These are phyloP conservation scores for Drosophila ficusphila DNA, from an alignment of 1,140 invertebrate species.

Conservation along the genomic window DNA sequence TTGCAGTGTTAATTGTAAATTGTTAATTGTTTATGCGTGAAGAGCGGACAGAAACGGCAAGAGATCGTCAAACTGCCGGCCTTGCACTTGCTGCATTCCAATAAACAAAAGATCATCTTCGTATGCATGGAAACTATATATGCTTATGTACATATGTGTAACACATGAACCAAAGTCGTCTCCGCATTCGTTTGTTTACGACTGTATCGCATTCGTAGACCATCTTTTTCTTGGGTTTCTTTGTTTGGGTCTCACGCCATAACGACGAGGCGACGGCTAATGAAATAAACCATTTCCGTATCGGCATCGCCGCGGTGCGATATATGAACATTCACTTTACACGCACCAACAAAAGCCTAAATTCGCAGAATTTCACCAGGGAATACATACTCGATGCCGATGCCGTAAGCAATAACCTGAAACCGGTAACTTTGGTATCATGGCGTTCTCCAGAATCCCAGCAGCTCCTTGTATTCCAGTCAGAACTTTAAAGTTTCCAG, in stretches of 20 bases:
- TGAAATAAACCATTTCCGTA: constrained; percentile 46
- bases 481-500: constrained; percentile 12
- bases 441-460: constrained; percentile 9
- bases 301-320: constrained; percentile 7
- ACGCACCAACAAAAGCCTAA: constrained; percentile 24
- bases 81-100: constrained; percentile 49
- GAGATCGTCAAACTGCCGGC: constrained; percentile 12
- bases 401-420: constrained; percentile 15
- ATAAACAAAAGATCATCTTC: constrained; percentile 40
- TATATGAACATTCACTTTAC: constrained; percentile 13
- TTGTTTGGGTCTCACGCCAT: constrained; percentile 16
- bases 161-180: background rate
- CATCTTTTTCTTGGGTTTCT: constrained; percentile 18
- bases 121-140: background rate
- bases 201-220: constrained; percentile 9
- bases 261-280: constrained; percentile 12
- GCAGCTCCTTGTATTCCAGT: constrained; percentile 8
- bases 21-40: constrained; percentile 41
- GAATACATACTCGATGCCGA: constrained; percentile 7
- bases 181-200: constrained; percentile 1
- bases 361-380: constrained; percentile 27
- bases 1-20: constrained; percentile 33
- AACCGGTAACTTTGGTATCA: constrained; percentile 35
- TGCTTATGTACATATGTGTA: background rate
- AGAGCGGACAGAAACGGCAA: constrained; percentile 12